Base-by-base conservation (phyloP, 53 echinoderm and acorn worm species). In the Paracentrotus lividus region DNA sequence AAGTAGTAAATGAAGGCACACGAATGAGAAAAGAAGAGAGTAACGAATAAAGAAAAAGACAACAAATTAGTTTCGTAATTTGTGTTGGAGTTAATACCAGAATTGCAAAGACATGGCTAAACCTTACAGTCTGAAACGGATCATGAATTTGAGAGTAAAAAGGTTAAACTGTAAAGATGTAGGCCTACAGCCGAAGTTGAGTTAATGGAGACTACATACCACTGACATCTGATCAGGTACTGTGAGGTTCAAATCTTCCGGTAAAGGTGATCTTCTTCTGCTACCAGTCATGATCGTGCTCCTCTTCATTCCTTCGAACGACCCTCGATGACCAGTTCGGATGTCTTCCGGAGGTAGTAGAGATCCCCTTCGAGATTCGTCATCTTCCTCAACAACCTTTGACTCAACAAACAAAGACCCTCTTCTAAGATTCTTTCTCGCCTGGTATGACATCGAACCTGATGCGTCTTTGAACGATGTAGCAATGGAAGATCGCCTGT, bases 171-270 rank as follows among this genome's bases (percentile, higher is more conserved):
- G n/a, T 59, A 20, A 21, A 59, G 16, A 59, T 59, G 59, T 23
- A 23, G 1, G 24, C 5, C 59, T 0, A 5, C 16, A 59, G 20
- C 4, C 59, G 51, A 51, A 59, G 18, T 59, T 15, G 21, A n/a
- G n/a, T n/a, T n/a, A n/a, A n/a, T n/a, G n/a, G n/a, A n/a, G n/a
- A 90, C 16, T 4, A 92, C 56, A 40, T 78, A 92, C 92, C 78
- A 92, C 92, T 42, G 92, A 77, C 2, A 78, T 92, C 44, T 56
- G 77, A 92, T 92, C 92, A 13, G 92, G 92, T 3, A 92, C 92
- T 32, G 24, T 8, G 36, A 92, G 3, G 5, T 92, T 60, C 8
- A 92, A 15, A 24, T 90, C 91, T 40, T 78, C 92, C 26, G 77
- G 77, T n/a, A 34, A 55, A 15, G 77, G 53, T 52, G 92, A 34